These are phyloP conservation scores for Phrynocephalus vlangalii DNA, from an alignment of 2,797 vertebrate species.

Conservation along the genomic window DNA sequence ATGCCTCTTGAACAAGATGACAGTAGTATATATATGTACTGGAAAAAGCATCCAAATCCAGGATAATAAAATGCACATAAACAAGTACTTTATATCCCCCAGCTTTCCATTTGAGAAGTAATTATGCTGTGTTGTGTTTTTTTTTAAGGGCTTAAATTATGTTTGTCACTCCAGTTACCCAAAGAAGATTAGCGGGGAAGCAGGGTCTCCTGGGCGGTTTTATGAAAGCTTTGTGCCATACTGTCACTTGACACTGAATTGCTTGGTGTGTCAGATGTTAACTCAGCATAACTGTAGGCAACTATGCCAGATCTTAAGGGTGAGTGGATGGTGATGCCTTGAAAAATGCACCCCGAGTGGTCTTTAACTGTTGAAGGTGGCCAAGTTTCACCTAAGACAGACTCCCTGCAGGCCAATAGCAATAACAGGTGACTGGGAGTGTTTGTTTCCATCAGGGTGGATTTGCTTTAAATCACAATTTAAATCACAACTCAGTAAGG, in stretches of 20 bases:
- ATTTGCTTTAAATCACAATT: too few species aligned
- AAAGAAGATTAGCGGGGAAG: not conserved
- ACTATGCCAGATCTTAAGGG: not conserved
- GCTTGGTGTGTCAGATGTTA: not conserved
- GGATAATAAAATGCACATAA: slow-evolving; percentile 18
- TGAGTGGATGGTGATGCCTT: not conserved
- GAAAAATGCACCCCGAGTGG: not conserved
- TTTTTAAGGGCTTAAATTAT: not conserved
- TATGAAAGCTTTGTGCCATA: not conserved
- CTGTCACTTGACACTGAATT: not conserved
- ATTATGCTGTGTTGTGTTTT: not conserved
- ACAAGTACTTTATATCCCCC: not conserved
- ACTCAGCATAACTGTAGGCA: not conserved
- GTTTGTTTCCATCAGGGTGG: not conserved
- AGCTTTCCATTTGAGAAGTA: not conserved
- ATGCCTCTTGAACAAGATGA: slow-evolving; percentile 56
- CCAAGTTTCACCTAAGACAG: not conserved
- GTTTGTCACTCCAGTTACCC: not conserved
- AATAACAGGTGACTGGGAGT: not conserved
- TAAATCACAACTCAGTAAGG: too few species aligned
- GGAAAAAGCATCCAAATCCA: slow-evolving; percentile 30
- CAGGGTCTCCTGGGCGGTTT: not conserved
- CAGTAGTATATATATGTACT: slow-evolving; percentile 56
- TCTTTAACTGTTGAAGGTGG: too few species aligned
- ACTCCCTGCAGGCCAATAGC: not conserved